A percentile compares a stretch with the other conserved stretches of the same genome.
These are phyloP conservation scores for Crepidodera aurea DNA, from an alignment of 2,888 invertebrate genomes.

Conservation along the genomic window DNA sequence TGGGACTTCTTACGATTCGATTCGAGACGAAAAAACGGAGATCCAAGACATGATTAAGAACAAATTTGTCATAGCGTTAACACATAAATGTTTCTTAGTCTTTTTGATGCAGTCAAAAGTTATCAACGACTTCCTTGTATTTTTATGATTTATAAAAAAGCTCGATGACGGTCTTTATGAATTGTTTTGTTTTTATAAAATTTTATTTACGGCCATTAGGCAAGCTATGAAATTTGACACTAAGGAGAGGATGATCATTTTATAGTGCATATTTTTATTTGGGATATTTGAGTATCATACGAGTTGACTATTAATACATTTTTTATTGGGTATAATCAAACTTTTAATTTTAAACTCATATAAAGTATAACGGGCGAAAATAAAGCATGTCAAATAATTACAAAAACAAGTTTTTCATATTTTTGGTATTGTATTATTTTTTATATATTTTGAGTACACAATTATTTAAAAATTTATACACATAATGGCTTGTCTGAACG, in stretches of 20 bases:
- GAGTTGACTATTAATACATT: no score
- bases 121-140: slow-evolving; percentile 32
- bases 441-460: no score
- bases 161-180: neutral
- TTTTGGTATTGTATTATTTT: no score
- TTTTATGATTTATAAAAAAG: slow-evolving; percentile 28
- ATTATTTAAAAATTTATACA: no score
- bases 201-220: neutral
- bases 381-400: no score
- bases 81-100: slow-evolving; percentile 33
- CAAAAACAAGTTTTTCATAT: no score
- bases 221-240: slow-evolving; percentile 6
- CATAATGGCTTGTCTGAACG: no score
- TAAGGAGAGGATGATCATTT: neutral
- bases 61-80: slow-evolving; percentile 34
- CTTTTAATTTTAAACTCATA: no score
- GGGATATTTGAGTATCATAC: no score
- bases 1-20: neutral
- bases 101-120: slow-evolving; percentile 20
- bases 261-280: no score
- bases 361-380: no score
- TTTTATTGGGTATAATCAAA: no score
- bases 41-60: slow-evolving; percentile 26
- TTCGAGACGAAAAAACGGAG: neutral
- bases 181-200: slow-evolving; percentile 8